phyloP scores from a whole-genome alignment of 1,140 invertebrate species.

The Formica selysi region DNA sequence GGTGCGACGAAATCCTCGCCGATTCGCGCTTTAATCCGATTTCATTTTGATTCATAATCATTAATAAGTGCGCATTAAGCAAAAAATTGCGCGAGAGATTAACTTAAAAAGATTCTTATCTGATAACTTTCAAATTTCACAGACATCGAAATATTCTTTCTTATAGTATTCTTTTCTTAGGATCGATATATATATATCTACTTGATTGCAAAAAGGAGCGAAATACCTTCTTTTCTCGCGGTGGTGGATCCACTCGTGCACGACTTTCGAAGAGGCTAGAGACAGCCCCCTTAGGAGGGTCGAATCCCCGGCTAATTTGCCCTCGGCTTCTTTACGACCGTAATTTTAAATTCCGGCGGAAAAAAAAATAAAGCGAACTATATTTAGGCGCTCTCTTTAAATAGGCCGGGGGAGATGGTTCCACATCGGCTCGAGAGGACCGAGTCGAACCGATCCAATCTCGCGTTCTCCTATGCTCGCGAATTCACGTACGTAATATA shows the following conservation, averaged over 20 bases:
- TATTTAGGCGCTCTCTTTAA: slow-evolving; percentile 77
- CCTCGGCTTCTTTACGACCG: slow-evolving; percentile 80
- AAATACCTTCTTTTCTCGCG: not conserved
- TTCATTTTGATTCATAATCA: not conserved
- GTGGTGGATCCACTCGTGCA: slow-evolving; percentile 21
- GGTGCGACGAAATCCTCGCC: slow-evolving; percentile 52
- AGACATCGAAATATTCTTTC: not conserved
- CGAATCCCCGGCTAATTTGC: slow-evolving; percentile 80
- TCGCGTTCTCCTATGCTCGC: slow-evolving; percentile 53
- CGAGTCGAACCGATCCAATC: slow-evolving; percentile 32
- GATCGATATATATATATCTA: not conserved
- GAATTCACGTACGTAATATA: slow-evolving; percentile 69
- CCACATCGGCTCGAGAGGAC: slow-evolving; percentile 50
- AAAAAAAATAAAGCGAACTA: slow-evolving; percentile 72
- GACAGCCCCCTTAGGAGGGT: slow-evolving; percentile 72
- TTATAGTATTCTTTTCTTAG: not conserved
- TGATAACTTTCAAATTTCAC: not conserved
- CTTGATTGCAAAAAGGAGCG: not conserved
- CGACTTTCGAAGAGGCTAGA: slow-evolving; percentile 50
- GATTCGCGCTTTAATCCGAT: not conserved
- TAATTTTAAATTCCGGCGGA: slow-evolving; percentile 81
- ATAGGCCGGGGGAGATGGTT: slow-evolving; percentile 68
- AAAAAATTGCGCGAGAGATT: not conserved
- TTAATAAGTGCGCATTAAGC: not conserved
- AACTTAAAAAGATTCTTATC: not conserved